phyloP scores from a whole-genome alignment of 2,113 vertebrate species.

The Nanger granti region DNA sequence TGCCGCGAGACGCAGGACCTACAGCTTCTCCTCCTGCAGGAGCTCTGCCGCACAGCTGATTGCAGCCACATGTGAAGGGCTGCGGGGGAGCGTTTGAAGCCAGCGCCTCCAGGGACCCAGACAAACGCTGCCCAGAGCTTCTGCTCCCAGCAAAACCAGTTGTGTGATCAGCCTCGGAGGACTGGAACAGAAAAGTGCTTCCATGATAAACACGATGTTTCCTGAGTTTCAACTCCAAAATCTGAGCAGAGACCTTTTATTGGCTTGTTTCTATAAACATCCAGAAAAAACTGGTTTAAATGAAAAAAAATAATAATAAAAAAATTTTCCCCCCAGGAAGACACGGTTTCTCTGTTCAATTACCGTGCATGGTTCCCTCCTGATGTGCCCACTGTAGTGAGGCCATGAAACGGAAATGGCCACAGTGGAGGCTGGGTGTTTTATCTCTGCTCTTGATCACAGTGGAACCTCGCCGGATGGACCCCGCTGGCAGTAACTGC shows the following conservation, averaged over 20 bases:
- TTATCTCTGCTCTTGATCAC: neutral
- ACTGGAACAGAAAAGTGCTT: neutral
- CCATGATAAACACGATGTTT: neutral
- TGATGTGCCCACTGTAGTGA: neutral
- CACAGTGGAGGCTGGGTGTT: neutral
- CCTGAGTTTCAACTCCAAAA: constrained; percentile 17
- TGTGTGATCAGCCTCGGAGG: neutral
- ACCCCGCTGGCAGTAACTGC: neutral
- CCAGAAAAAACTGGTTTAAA: neutral
- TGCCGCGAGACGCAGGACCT: neutral
- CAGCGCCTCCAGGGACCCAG: neutral
- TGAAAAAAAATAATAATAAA: neutral
- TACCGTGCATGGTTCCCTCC: neutral
- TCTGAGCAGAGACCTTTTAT: neutral
- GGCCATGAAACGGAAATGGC: neutral
- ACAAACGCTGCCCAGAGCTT: neutral
- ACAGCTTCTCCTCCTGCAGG: neutral
- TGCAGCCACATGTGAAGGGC: neutral
- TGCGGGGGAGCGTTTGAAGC: neutral
- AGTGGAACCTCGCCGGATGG: neutral
- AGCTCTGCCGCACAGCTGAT: constrained; percentile 5
- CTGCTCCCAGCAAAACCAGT: neutral
- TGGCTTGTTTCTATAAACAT: neutral
- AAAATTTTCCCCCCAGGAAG: neutral
- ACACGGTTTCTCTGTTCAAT: neutral